phyloP scores from a whole-genome alignment of 1,140 invertebrate genomes.

The Zophobas atratus region DNA sequence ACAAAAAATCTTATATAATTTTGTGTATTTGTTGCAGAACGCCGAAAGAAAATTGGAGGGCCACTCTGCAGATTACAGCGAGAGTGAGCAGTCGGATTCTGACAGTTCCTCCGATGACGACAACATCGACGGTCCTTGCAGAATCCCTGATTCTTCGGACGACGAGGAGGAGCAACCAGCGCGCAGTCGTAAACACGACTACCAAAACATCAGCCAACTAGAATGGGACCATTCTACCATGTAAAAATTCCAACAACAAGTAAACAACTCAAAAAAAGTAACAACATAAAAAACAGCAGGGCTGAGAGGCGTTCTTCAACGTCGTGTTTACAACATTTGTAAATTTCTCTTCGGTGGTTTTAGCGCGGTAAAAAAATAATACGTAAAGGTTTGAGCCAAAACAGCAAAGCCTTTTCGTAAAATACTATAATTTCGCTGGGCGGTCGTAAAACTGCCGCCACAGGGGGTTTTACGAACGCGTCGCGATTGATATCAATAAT shows the following conservation, averaged over 20 bases:
- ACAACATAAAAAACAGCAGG: slow-evolving; percentile 20
- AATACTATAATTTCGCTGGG: slow-evolving; percentile 21
- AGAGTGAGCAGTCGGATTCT: slow-evolving; percentile 78
- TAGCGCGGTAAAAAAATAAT: background rate
- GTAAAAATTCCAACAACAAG: slow-evolving; percentile 67
- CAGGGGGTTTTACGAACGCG: slow-evolving; percentile 8
- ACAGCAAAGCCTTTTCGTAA: slow-evolving; percentile 24
- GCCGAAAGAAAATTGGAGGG: slow-evolving; percentile 65
- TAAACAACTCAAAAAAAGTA: slow-evolving; percentile 11
- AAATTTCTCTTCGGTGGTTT: slow-evolving; percentile 3
- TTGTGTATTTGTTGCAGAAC: slow-evolving; percentile 58
- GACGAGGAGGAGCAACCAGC: slow-evolving; percentile 77
- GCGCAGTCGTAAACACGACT: slow-evolving; percentile 72
- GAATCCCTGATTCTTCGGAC: slow-evolving; percentile 72
- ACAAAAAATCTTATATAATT: background rate
- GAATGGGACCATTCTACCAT: slow-evolving; percentile 82
- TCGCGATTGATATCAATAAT: slow-evolving; percentile 64
- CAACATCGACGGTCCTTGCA: slow-evolving; percentile 65
- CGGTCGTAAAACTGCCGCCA: slow-evolving; percentile 12
- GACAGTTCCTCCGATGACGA: slow-evolving; percentile 82
- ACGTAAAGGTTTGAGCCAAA: slow-evolving; percentile 24
- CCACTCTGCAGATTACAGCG: slow-evolving; percentile 67
- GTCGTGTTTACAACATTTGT: slow-evolving; percentile 14
- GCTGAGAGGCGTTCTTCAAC: background rate
- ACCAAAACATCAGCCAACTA: slow-evolving; percentile 78